Evolutionary conservation across 2,113 vertebrate species (phyloP), one percentile per base, ranked within the genome.

Genomic region (Cyrtonyx montezumae): DNA sequence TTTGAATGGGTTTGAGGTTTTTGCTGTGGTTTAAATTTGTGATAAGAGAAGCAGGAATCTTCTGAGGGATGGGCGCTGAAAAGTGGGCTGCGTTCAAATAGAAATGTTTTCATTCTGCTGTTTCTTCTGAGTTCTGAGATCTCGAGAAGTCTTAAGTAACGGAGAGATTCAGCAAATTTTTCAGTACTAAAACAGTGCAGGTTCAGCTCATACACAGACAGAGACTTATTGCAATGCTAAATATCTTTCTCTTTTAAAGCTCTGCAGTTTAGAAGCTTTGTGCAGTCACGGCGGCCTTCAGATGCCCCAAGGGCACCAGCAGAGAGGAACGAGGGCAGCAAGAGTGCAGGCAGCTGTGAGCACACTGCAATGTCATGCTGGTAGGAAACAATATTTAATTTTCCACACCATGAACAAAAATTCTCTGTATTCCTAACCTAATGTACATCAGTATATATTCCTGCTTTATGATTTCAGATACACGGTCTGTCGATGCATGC

Each of bases 21-120:
- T 63, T 92, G 65, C 42, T 84, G 79, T 68, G 91, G 79, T 70
- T 95, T 68, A 78, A 83, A 88, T 80, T 78, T 53, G 73, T 80
- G 78, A 66, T 91, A 69, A 85, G 74, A 6, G 56, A 78, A 93
- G 82, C 1, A 34, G 94, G 61, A 5, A 1, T 81, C 37, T 91
- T 81, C 46, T 65, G 78, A 56, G 77, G 34, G 8, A 46, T 5
- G 32, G 34, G 11, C 51, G 45, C 40, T 83, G 90, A 63, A 66
- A 49, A 67, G 63, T 15, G 9, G 5, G 16, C 53, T 53, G 21
- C 12, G 56, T 78, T 94, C 82, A 62, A 62, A 34, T 28, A 32
- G 15, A 76, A 94, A 82, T 1, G 6, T 43, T 81, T 84, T 65
- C 46, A 15, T 73, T 87, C 36, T 40, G 4, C 58, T 2, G 28